Evolutionary conservation across 2,888 invertebrate genomes (phyloP), one percentile per base, ranked within the genome.

Genomic region (Tenthredo mesomela): DNA sequence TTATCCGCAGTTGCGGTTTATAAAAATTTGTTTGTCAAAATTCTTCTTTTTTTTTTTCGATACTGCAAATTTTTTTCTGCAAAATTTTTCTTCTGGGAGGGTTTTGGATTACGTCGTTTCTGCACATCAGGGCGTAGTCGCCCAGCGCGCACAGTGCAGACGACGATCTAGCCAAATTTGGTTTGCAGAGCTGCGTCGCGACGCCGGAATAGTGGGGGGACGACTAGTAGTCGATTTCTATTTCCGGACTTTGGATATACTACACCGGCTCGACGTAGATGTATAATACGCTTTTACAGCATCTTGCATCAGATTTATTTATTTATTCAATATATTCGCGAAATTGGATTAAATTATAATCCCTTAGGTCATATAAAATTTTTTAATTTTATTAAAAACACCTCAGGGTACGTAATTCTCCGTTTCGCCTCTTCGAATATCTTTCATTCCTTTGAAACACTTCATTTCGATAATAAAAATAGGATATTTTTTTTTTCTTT

Each of bases 131-230:
- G 77, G 77, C 58, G 40, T 80, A 40, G 58, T 61, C 80, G 71
- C 33, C 10, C 78, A n/a, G n/a, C n/a, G 40, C 82, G 25, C 15
- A 9, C 47, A 43, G 61, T 61, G 77, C 61, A 40, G 65, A 58
- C 18, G 92, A 93, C 92, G 94, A 89, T 89, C 92, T 89, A 89
- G 92, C 95, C 95, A 95, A 95, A 95, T 95, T 95, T 94, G 95
- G 95, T 92, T 92, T 90, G 92, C 67, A 87, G 88, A 93, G 93
- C 93, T 90, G 91, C 93, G 93, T 93, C 92, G 93, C 92, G 91
- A 85, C 87, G 87, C 86, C 91, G 0, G 5, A 10, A 93, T 93
- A 93, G 80, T 87, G 84, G 92, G 94, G 94, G 94, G 93, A 93
- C 93, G 92, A 92, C 91, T 92, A 92, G 92, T 90, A 92, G 93